Conservation (phyloP, 2,113 vertebrate genomes). For the Podocnemis expansa region DNA sequence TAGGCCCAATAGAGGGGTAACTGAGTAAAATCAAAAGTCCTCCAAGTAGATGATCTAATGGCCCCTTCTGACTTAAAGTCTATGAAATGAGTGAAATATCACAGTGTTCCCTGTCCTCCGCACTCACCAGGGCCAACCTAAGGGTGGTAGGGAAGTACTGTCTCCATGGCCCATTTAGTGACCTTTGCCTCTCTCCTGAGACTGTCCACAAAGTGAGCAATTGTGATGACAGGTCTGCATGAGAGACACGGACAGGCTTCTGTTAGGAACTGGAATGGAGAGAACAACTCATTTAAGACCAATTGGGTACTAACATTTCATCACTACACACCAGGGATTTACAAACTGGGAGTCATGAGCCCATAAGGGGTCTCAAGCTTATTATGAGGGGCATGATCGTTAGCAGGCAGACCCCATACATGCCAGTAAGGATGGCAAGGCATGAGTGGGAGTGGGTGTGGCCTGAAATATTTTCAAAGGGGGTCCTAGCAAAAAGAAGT, state of each 20-base stretch:
- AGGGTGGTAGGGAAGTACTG: not conserved
- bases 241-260: not conserved
- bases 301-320: not conserved
- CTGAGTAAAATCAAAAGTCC: not conserved
- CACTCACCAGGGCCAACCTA: not conserved
- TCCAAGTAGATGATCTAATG: too few relatives aligned
- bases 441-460: too few relatives aligned
- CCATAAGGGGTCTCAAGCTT: too few relatives aligned
- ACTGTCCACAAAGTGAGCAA: not conserved
- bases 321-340: not conserved
- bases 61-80: not conserved
- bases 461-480: too few relatives aligned
- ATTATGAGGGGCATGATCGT: too few relatives aligned
- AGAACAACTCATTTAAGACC: not conserved
- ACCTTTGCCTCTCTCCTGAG: not conserved
- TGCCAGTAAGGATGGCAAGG: too few relatives aligned
- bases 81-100: not conserved
- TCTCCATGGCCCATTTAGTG: not conserved
- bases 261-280: not conserved
- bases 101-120: not conserved
- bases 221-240: not conserved
- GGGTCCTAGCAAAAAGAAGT: too few relatives aligned
- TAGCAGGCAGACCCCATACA: too few relatives aligned
- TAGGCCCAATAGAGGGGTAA: not conserved
- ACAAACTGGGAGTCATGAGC: too few relatives aligned